These are phyloP conservation scores for Alcedo quadribrachys DNA, from an alignment of 2,797 vertebrate genomes.

Conservation along the genomic window DNA sequence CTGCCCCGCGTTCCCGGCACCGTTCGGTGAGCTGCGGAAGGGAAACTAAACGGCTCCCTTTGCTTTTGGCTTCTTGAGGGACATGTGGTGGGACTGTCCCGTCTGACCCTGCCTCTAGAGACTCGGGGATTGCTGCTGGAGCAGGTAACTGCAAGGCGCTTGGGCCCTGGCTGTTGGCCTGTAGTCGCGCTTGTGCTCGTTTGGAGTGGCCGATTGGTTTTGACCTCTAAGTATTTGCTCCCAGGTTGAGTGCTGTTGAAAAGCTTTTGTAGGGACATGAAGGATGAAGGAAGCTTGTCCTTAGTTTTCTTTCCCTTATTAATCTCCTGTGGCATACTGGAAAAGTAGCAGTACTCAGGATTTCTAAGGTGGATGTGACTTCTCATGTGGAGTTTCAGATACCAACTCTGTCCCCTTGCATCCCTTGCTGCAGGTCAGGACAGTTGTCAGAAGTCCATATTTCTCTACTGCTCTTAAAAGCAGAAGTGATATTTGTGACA, in stretches of 20 bases:
- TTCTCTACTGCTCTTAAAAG: conserved; percentile 41
- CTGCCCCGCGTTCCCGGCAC: rapidly evolving
- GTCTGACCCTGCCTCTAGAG: not conserved
- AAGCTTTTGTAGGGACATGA: conserved; percentile 17
- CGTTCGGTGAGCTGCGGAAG: rapidly evolving
- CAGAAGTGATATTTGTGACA: conserved; percentile 32
- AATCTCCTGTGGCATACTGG: not conserved
- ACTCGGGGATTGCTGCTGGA: not conserved
- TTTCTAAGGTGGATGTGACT: conserved; percentile 4
- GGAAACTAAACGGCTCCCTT: not conserved
- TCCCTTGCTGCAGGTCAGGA: not conserved
- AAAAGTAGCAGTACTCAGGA: not conserved
- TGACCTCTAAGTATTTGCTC: not conserved
- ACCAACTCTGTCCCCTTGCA: not conserved
- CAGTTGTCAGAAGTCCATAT: conserved; percentile 18
- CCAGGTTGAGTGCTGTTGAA: conserved; percentile 32
- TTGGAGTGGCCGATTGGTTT: not conserved
- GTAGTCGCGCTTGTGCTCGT: not conserved
- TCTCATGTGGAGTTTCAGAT: not conserved
- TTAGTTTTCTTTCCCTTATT: not conserved
- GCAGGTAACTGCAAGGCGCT: not conserved
- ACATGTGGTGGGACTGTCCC: not conserved
- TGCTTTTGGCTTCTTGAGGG: not conserved
- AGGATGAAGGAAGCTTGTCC: not conserved
- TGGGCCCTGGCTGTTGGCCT: not conserved